These are phyloP conservation scores for Protodeltote pygarga DNA, from an alignment of 2,888 invertebrate species.

Conservation along the genomic window DNA sequence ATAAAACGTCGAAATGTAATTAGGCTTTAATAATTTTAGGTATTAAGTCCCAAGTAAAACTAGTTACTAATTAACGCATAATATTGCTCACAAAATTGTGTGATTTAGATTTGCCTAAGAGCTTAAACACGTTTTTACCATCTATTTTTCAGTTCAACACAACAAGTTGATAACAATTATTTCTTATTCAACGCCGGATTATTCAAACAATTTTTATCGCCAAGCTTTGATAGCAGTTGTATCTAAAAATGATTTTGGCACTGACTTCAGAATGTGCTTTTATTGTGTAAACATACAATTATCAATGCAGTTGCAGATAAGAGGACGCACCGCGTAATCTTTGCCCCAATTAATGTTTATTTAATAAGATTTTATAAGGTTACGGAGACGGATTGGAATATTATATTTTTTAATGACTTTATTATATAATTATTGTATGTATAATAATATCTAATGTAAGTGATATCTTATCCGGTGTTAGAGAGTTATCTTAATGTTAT, in stretches of 20 bases:
- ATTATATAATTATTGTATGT: constrained; percentile 19
- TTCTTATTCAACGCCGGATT: neutral
- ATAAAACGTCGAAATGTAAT: too few relatives aligned
- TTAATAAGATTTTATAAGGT: constrained; percentile 47
- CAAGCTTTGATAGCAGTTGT: constrained; percentile 10
- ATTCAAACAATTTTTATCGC: neutral
- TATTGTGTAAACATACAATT: constrained; percentile 44
- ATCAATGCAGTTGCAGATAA: constrained; percentile 50
- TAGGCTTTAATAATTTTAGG: too few relatives aligned
- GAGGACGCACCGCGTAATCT: constrained; percentile 36
- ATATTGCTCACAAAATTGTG: too few relatives aligned
- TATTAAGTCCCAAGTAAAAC: too few relatives aligned
- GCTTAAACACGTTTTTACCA: too few relatives aligned
- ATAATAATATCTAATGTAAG: constrained; percentile 14
- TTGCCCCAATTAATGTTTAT: constrained; percentile 47
- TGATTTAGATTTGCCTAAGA: too few relatives aligned
- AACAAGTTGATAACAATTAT: too few relatives aligned
- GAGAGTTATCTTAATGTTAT: constrained; percentile 19
- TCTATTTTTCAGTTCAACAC: too few relatives aligned
- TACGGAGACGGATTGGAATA: constrained; percentile 18
- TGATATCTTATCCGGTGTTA: constrained; percentile 30
- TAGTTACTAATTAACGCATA: too few relatives aligned
- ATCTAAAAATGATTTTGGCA: constrained; percentile 40
- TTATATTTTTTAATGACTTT: constrained; percentile 4
- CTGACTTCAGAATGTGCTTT: constrained; percentile 35